Percentiles rank a stretch among this genome's conserved stretches.
phyloP scores from a whole-genome alignment of 2,888 invertebrate genomes.

The Germaria angustata region DNA sequence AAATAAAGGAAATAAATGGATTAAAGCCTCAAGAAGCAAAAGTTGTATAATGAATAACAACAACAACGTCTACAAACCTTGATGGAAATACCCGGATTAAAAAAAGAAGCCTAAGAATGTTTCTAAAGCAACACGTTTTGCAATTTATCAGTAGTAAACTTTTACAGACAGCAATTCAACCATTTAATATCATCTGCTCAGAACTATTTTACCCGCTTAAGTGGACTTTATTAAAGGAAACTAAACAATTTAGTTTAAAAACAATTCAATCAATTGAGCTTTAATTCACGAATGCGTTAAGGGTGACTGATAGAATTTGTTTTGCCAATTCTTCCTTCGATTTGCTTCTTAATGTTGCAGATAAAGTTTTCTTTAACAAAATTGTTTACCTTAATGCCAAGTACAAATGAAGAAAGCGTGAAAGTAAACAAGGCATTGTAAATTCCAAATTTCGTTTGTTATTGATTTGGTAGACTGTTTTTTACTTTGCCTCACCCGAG shows the following conservation, averaged over 20 bases:
- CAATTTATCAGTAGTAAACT: not conserved
- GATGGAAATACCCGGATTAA: too few species aligned
- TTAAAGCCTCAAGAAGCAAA: not conserved
- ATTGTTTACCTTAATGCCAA: too few species aligned
- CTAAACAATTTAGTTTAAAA: not conserved
- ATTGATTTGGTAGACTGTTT: too few species aligned
- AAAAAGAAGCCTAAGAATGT: too few species aligned
- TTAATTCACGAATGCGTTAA: not conserved
- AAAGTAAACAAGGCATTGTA: too few species aligned
- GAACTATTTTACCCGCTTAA: not conserved
- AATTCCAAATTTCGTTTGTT: too few species aligned
- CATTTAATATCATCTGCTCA: not conserved
- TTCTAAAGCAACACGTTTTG: not conserved
- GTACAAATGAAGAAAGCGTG: too few species aligned
- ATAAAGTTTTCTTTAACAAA: not conserved
- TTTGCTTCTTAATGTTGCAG: not conserved
- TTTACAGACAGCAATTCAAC: not conserved
- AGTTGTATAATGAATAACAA: not conserved
- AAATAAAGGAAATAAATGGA: not conserved
- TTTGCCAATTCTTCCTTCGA: not conserved
- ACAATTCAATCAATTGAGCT: slow-evolving; percentile 9
- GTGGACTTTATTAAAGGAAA: not conserved
- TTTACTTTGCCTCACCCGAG: too few species aligned
- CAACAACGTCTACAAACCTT: too few species aligned
- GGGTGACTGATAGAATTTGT: not conserved